Evolutionary conservation across 92 coral and sea anemone genomes (phyloP), one percentile per base, ranked within the genome.

Genomic region (Phymanthus crucifer): DNA sequence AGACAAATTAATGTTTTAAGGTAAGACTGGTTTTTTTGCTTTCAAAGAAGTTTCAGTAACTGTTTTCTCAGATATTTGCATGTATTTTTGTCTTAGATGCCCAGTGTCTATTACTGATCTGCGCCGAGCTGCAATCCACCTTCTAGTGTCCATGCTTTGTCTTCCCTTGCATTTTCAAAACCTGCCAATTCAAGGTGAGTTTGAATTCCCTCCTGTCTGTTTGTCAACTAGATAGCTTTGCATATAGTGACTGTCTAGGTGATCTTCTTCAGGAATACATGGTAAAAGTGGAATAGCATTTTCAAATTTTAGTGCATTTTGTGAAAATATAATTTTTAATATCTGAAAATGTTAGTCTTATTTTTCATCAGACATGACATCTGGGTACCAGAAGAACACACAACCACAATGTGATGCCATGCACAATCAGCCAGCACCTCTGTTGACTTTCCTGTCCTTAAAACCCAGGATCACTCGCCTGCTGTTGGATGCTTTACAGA

Each of bases 121-220:
- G 29, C 94, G 95, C 37, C 79, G 99, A 70, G 94, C 99, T 77
- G 99, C 94, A 68, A 96, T 96, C 57, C 99, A 96, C 56, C 85
- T 93, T 33, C 87, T 96, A 24, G 87, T 96, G 52, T 93, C 99
- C 65, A 96, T 96, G 98, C 68, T 96, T 31, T 96, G 99, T 64
- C 89, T 96, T 50, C 99, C 99, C 2, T 89, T 89, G 47, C 99
- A 96, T 71, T 96, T 93, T 82, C 94, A 94, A 84, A 84, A 89
- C 19, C 81, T 96, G 29, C 87, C 91, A 16, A 93, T 96, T 72
- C 92, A 92, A 89, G 99, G 99, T 95, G 27, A 56, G 48, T 43
- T 33, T 10, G 14, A 10, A 0, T 43, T 5, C 48, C 48, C 14
- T 43, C 13, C 48, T 2, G 1, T 9, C 10, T 2, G 13, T 43